Evolutionary conservation across 2,113 vertebrate genomes (phyloP), one percentile per base, ranked within the genome.

Genomic region (Suricata suricatta): DNA sequence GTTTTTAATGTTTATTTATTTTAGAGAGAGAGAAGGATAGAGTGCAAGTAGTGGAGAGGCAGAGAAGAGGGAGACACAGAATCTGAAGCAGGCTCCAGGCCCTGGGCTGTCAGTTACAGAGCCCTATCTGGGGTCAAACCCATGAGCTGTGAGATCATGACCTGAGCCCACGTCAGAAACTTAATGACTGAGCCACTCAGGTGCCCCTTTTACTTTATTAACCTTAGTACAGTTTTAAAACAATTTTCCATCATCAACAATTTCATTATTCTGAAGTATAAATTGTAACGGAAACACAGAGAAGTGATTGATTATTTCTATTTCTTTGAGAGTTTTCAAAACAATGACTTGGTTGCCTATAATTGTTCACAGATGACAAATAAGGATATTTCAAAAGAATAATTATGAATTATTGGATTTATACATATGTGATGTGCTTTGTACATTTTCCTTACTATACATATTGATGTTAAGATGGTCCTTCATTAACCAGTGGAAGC

Each of bases 381-480:
- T 68, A 93, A 86, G 33, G 35, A 41, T 83, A 77, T 74, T 54
- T 77, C 60, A 86, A 93, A 44, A 12, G 14, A 38, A 44, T 38
- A 90, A 87, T 66, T 76, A 69, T 92, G 19, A 71, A 90, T 86
- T 81, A 33, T 87, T 81, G 14, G 23, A 68, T 94, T 86, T 72
- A 41, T 7, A 82, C 38, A 81, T 81, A 87, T 38, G 80, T 87
- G 44, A n/a, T 60, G 15, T 79, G 27, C 69, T 94, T 96, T 83
- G 76, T 93, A 72, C 7, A 66, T 80, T 92, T 84, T n/a, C 31
- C 79, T 95, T 74, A 57, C 35, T 85, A 29, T 33, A 80, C 31
- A 84, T 77, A 85, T 47, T 86, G 50, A 83, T 63, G 16, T 69
- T 81, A 60, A 71, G 74, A 88, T 71, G 31, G 50, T 29, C 74